Evolutionary conservation across 1,140 invertebrate species (phyloP).

Genomic region (Drosophila orosa): DNA sequence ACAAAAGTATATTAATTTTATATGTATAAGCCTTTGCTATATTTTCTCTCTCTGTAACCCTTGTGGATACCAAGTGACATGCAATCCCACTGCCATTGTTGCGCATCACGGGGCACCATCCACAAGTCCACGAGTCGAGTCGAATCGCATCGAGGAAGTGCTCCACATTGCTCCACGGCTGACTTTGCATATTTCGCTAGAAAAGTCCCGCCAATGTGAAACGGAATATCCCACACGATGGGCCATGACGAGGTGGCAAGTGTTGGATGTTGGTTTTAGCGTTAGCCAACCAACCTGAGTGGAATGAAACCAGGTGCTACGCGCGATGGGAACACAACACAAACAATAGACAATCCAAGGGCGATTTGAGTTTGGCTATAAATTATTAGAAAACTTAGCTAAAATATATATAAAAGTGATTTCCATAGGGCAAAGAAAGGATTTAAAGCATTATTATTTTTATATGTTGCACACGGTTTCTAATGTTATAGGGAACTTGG

Average conservation of each 20-base stretch:
- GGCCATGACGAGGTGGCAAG: constrained; percentile 28
- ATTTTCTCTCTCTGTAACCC: constrained; percentile 20
- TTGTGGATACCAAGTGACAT: constrained; percentile 71
- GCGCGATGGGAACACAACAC: neutral
- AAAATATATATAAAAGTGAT: neutral
- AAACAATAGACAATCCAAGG: neutral
- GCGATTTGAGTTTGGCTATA: neutral
- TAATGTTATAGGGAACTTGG: neutral
- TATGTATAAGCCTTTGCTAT: neutral
- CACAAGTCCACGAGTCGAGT: constrained; percentile 25
- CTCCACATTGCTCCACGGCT: constrained; percentile 57
- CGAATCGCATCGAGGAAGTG: constrained; percentile 68
- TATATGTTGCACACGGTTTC: neutral
- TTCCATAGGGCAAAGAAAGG: neutral
- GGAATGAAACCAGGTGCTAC: constrained; percentile 4
- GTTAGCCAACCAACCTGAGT: constrained; percentile 23
- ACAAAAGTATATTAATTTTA: neutral
- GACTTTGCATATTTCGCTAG: constrained; percentile 66
- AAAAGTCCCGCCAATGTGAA: constrained; percentile 48
- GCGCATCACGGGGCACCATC: constrained; percentile 59
- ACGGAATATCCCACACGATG: constrained; percentile 72
- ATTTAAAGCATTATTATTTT: neutral
- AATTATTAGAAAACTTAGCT: neutral
- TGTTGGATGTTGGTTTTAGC: constrained; percentile 20
- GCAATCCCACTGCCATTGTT: constrained; percentile 70